phyloP scores from a whole-genome alignment of 1,140 invertebrate genomes.

The Parasteatoda tepidariorum region DNA sequence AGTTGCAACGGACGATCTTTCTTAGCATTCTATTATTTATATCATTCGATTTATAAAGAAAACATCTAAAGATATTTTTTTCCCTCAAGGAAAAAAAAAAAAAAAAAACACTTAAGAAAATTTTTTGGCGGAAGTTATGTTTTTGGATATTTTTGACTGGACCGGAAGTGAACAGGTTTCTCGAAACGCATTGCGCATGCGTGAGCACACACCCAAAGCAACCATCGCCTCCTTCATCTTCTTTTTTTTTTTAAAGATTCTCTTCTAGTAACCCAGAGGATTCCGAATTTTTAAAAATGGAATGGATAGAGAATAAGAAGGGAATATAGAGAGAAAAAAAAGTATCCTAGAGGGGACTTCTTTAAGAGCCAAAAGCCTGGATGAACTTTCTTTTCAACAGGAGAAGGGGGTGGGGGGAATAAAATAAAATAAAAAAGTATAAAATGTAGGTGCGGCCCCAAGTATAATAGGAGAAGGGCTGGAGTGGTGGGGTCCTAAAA shows the following conservation, averaged over 20 bases:
- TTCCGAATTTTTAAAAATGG: constrained; percentile 30
- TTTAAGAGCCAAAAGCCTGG: constrained; percentile 30
- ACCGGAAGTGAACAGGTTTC: constrained; percentile 55
- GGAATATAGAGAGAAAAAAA: constrained; percentile 9
- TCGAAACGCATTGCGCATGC: constrained; percentile 32
- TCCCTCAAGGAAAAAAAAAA: no score
- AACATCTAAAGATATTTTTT: no score
- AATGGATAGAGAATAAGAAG: neutral
- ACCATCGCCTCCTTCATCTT: neutral
- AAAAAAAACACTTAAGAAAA: neutral
- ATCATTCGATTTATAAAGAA: no score
- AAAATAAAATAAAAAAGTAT: constrained; percentile 40
- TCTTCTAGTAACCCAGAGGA: constrained; percentile 54
- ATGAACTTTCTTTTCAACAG: constrained; percentile 52
- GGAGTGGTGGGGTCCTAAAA: constrained; percentile 18
- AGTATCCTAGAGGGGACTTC: neutral
- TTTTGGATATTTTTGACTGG: constrained; percentile 17
- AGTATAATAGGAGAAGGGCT: constrained; percentile 30
- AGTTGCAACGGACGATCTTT: neutral
- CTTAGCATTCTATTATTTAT: no score
- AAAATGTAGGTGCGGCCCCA: constrained; percentile 43
- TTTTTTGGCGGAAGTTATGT: constrained; percentile 13
- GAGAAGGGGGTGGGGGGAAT: constrained; percentile 15
- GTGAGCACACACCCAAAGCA: constrained; percentile 47
- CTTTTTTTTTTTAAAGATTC: constrained; percentile 22